Evolutionary conservation across 1,140 invertebrate species (phyloP), one percentile per base, ranked within the genome.

Genomic region (Argopecten irradians): DNA sequence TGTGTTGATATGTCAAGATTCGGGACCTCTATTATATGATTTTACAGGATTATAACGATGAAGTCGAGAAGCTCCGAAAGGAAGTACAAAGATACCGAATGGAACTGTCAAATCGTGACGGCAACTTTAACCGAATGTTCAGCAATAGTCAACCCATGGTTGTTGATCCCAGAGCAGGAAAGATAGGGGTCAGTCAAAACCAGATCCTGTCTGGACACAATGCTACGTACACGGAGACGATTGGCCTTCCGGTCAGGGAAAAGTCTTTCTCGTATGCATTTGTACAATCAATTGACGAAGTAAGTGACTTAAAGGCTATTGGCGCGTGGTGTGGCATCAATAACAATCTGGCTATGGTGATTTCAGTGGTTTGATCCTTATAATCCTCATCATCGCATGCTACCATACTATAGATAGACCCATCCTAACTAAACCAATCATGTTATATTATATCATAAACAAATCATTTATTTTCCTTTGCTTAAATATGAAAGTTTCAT

Each of bases 41-140:
- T 86, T 89, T 89, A 35, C 35, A 94, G 94, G 91, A 93, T 86
- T 92, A 93, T 84, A 94, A 94, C 86, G 92, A 94, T 34, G 95
- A 95, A 86, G 36, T 95, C 43, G 93, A 95, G 82, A 90, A 92
- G 86, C 89, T 95, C 32, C 83, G 93, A 43, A 88, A 91, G 55
- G 93, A 95, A 88, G 90, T 95, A 0, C 92, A 94, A 43, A 87
- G 92, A 22, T 95, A 95, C 85, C 90, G 93, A 22, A 91, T 95
- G 89, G 95, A 95, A 83, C 91, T 95, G 13, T 93, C 92, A 71
- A 95, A 95, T 89, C 71, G 95, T 28, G 95, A 95, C 34, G 90
- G 85, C 34, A 95, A 95, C 91, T 95, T 95, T 87, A 95, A 95
- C 90, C 90, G 94, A 83, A 93, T 95, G 92, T 95, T 95, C 90